Evolutionary conservation across 2,113 vertebrate species (phyloP).

Genomic region (Cephalopterus ornatus): DNA sequence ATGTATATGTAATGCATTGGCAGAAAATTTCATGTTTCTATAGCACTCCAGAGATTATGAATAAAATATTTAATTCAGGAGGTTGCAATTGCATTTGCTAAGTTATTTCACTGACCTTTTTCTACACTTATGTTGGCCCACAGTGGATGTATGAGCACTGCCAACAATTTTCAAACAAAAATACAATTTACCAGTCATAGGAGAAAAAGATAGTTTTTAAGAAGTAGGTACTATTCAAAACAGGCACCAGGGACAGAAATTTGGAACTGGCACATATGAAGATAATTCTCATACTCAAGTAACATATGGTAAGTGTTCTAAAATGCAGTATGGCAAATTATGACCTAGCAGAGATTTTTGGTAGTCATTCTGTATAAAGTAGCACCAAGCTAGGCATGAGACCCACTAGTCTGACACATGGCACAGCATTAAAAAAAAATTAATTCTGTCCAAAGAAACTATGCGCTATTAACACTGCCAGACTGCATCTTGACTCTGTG

Average conservation of each 20-base stretch:
- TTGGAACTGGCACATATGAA: neutral
- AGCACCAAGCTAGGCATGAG: neutral
- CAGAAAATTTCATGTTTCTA: constrained; percentile 1
- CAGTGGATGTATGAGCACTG: neutral
- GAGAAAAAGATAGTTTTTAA: neutral
- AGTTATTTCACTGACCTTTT: constrained; percentile 36
- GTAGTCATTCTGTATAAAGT: neutral
- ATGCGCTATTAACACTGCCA: neutral
- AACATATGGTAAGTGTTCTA: neutral
- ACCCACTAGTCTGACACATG: rapidly evolving
- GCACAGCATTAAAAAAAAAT: neutral
- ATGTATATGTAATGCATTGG: neutral
- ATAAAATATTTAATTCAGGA: constrained; percentile 36
- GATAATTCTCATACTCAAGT: neutral
- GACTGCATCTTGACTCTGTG: neutral
- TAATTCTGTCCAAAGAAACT: neutral
- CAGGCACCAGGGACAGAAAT: neutral
- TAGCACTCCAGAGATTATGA: neutral
- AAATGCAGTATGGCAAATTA: neutral
- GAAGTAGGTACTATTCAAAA: neutral
- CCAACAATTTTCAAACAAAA: neutral
- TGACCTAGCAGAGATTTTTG: neutral
- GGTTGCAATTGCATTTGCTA: neutral
- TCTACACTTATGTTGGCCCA: neutral
- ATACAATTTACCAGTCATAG: neutral